Conservation (phyloP, 2,888 invertebrate genomes). For the Cyclophora punctaria region DNA sequence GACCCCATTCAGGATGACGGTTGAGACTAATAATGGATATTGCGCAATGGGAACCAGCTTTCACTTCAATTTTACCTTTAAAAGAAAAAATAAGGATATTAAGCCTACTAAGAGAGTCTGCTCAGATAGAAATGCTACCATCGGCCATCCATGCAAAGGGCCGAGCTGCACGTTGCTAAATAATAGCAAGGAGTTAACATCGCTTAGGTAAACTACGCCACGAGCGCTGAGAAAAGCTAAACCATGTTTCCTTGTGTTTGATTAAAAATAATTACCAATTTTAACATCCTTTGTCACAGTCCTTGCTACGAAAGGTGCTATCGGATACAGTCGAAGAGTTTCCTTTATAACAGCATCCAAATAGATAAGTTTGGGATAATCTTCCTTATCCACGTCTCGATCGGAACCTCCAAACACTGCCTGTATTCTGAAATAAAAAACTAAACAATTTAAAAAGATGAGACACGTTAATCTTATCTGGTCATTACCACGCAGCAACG, state of each 20-base stretch:
- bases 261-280: conserved; percentile 1
- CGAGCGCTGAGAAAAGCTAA: background rate
- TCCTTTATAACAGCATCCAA: conserved; percentile 5
- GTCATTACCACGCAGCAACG: too few relatives aligned
- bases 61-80: conserved; percentile 5
- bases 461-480: too few relatives aligned
- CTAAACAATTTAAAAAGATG: too few relatives aligned
- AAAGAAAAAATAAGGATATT: background rate
- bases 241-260: background rate
- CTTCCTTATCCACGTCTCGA: background rate
- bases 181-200: too few relatives aligned
- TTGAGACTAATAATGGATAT: conserved; percentile 2
- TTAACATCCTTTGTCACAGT: background rate
- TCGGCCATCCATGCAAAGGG: too few relatives aligned
- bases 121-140: too few relatives aligned
- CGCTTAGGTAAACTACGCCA: too few relatives aligned
- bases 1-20: conserved; percentile 12
- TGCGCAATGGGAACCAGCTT: conserved; percentile 1
- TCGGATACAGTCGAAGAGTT: background rate
- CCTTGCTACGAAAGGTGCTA: conserved; percentile 1
- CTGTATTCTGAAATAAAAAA: background rate
- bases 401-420: background rate
- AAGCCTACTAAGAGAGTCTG: too few relatives aligned
- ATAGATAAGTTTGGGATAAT: conserved; percentile 1
- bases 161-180: too few relatives aligned